Conservation (phyloP, 2,113 vertebrate genomes). For the Phoxinus phoxinus region DNA sequence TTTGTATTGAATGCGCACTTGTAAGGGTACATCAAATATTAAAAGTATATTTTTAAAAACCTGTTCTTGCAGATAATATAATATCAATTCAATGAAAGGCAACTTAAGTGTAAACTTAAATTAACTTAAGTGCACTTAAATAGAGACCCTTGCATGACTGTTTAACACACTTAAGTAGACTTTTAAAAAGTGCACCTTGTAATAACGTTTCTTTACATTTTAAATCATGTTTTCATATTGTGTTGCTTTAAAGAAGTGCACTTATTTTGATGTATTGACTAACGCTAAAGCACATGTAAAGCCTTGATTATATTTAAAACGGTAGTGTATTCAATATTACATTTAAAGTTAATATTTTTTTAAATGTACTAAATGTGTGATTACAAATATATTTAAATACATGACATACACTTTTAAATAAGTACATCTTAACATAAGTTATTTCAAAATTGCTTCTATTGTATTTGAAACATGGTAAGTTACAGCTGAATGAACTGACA, state of each 20-base stretch:
- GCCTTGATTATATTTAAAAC: not conserved
- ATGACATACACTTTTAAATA: too few species aligned
- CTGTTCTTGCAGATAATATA: not conserved
- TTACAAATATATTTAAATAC: not conserved
- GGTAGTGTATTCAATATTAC: not conserved
- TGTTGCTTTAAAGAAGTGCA: not conserved
- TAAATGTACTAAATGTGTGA: not conserved
- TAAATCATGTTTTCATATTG: not conserved
- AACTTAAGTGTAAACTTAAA: not conserved
- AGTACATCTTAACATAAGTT: too few species aligned
- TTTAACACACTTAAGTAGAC: not conserved
- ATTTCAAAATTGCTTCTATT: too few species aligned
- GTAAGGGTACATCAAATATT: not conserved
- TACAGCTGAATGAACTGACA: too few species aligned
- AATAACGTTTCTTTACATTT: not conserved
- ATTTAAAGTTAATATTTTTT: not conserved
- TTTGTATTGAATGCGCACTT: not conserved
- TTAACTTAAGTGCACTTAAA: not conserved
- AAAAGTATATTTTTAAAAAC: not conserved
- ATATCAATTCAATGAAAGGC: not conserved
- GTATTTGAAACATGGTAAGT: too few species aligned
- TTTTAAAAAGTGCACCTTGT: not conserved
- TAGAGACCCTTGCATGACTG: not conserved
- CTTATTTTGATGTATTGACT: not conserved
- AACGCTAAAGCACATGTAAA: not conserved